These are phyloP conservation scores for Auanema sp. DNA, from an alignment of 2,888 invertebrate genomes.

Conservation along the genomic window DNA sequence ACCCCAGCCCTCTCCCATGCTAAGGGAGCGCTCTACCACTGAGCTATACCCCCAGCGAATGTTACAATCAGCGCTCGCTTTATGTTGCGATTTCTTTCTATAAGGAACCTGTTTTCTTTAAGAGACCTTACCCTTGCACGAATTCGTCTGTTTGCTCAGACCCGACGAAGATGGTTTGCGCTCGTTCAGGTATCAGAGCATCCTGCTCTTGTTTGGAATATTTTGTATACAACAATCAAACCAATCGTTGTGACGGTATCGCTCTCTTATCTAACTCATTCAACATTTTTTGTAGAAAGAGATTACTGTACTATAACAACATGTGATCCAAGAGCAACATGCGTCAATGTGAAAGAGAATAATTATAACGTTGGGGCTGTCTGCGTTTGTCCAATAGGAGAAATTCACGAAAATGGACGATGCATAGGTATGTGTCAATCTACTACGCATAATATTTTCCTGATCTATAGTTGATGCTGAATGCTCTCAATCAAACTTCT, in stretches of 20 bases:
- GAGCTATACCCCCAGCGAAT: slow-evolving; percentile 31
- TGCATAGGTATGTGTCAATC: too few relatives aligned
- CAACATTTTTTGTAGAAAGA: too few relatives aligned
- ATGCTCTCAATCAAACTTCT: neutral
- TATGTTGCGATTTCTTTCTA: too few relatives aligned
- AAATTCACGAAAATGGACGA: too few relatives aligned
- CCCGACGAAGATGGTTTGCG: slow-evolving; percentile 1
- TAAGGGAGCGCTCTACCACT: slow-evolving; percentile 42
- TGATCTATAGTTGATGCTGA: neutral
- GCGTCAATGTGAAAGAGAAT: too few relatives aligned
- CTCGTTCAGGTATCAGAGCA: neutral
- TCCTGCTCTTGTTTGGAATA: slow-evolving; percentile 2
- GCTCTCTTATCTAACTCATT: neutral
- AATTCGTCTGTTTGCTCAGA: slow-evolving; percentile 10
- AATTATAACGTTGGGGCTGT: too few relatives aligned
- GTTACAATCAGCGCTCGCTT: too few relatives aligned
- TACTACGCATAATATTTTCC: too few relatives aligned
- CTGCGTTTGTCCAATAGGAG: too few relatives aligned
- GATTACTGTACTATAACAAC: neutral
- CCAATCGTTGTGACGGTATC: slow-evolving; percentile 10
- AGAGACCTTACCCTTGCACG: neutral
- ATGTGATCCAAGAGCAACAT: neutral
- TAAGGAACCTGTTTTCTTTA: too few relatives aligned
- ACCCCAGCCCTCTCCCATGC: slow-evolving; percentile 37
- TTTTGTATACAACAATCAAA: slow-evolving; percentile 1